Conservation (phyloP, 2,888 invertebrate species). For the Tryphoninae sp. region DNA sequence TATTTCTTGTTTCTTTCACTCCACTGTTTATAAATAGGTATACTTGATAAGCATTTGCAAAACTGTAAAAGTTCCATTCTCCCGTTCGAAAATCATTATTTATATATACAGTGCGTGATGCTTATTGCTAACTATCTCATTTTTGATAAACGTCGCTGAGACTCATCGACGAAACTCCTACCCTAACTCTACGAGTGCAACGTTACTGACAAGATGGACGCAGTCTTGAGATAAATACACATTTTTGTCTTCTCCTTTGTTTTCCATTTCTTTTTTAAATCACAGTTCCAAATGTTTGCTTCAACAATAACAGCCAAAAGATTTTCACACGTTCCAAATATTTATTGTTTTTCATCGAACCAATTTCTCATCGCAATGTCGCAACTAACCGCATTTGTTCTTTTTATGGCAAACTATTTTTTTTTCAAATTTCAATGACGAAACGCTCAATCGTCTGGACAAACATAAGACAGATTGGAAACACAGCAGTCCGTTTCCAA, state of each 20-base stretch:
- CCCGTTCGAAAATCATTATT: constrained; percentile 36
- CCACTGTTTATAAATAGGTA: constrained; percentile 51
- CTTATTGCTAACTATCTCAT: constrained; percentile 29
- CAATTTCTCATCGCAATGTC: constrained; percentile 1
- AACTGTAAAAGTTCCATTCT: constrained; percentile 62
- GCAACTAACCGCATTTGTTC: constrained; percentile 15
- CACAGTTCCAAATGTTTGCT: constrained; percentile 56
- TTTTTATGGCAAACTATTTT: constrained; percentile 29
- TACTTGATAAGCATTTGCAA: constrained; percentile 57
- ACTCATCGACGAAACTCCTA: constrained; percentile 43
- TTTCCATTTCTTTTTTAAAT: constrained; percentile 28
- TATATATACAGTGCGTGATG: constrained; percentile 63
- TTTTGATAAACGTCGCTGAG: constrained; percentile 22
- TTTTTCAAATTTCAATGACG: constrained; percentile 27
- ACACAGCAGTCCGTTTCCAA: constrained; percentile 27
- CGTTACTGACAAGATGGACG: constrained; percentile 70
- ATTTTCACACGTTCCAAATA: constrained; percentile 38
- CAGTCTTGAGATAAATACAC: constrained; percentile 71
- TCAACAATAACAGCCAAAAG: constrained; percentile 57
- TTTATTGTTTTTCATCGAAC: constrained; percentile 17
- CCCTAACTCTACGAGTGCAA: constrained; percentile 61
- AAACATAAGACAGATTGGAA: constrained; percentile 8
- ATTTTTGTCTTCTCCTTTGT: constrained; percentile 44
- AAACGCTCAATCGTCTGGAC: constrained; percentile 23
- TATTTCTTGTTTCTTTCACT: constrained; percentile 14